phyloP scores from a whole-genome alignment of 2,888 invertebrate genomes.

The Folsomia manolachei region DNA sequence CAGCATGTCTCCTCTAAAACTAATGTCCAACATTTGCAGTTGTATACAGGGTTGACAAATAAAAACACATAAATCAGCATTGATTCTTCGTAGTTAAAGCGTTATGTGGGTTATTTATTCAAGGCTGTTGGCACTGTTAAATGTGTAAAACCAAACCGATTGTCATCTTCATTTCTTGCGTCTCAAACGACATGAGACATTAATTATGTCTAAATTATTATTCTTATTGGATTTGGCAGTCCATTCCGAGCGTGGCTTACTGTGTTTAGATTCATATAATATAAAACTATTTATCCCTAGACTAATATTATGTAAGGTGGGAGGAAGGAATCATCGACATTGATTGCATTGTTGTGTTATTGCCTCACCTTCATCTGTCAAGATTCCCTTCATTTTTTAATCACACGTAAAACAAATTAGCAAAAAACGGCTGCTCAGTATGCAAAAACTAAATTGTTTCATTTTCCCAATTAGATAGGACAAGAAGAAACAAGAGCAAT shows the following conservation, averaged over 20 bases:
- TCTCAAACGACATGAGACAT: constrained; percentile 6
- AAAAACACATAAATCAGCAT: neutral
- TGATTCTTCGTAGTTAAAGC: neutral
- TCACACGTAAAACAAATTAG: neutral
- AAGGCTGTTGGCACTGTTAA: constrained; percentile 2
- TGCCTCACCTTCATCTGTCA: constrained; percentile 11
- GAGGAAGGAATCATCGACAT: neutral
- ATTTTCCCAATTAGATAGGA: constrained; percentile 10
- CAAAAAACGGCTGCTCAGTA: constrained; percentile 3
- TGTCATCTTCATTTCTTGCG: constrained; percentile 1
- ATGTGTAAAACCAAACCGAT: constrained; percentile 1
- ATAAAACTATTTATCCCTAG: neutral
- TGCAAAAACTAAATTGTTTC: constrained; percentile 17
- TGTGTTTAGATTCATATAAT: too few relatives aligned
- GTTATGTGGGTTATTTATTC: neutral
- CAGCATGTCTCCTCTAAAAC: neutral
- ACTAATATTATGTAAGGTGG: neutral
- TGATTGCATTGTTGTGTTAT: neutral
- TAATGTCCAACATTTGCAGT: neutral
- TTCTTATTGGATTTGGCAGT: too few relatives aligned
- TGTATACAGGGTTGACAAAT: neutral
- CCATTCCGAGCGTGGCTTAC: too few relatives aligned
- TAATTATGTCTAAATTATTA: constrained; percentile 11
- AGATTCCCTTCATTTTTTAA: neutral
- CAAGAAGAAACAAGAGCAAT: constrained; percentile 17